Percentiles rank a stretch among this genome's conserved stretches.
Evolutionary conservation across 1,140 invertebrate genomes (phyloP).

Genomic region (Sipha flava): DNA sequence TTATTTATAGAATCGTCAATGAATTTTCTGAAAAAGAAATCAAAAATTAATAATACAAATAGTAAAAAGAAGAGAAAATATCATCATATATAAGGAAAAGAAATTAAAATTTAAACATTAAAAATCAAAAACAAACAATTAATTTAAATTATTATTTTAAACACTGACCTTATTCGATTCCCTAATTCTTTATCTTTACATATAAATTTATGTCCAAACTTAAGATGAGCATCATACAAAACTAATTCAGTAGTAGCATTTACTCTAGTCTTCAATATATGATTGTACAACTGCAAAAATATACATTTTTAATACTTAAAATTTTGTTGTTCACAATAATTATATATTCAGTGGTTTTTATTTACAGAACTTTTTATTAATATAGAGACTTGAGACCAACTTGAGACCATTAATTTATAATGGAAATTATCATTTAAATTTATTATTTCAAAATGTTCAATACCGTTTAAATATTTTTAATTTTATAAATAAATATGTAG

Average conservation of each 20-base stretch:
- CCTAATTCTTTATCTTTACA: background rate
- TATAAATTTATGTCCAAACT: background rate
- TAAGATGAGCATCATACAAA: background rate
- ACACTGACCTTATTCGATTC: background rate
- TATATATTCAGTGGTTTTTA: too few relatives aligned
- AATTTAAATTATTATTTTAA: background rate
- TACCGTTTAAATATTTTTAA: too few relatives aligned
- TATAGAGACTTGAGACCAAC: too few relatives aligned
- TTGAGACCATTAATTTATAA: too few relatives aligned
- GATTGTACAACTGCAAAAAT: background rate
- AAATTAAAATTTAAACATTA: background rate
- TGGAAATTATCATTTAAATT: too few relatives aligned
- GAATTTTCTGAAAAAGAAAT: conserved; percentile 1
- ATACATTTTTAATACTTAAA: background rate
- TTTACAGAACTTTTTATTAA: too few relatives aligned
- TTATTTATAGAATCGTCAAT: background rate
- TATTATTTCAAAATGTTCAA: too few relatives aligned
- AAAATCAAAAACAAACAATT: background rate
- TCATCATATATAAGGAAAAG: too few relatives aligned
- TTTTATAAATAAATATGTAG: too few relatives aligned
- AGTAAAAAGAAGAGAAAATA: too few relatives aligned
- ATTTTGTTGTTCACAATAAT: too few relatives aligned
- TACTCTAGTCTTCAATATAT: background rate
- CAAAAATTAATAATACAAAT: background rate
- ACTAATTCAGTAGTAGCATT: background rate